A percentile compares a stretch with the other conserved stretches of the same genome.
These are phyloP conservation scores for Melipona bicolor DNA, from an alignment of 2,888 invertebrate species.

Conservation along the genomic window DNA sequence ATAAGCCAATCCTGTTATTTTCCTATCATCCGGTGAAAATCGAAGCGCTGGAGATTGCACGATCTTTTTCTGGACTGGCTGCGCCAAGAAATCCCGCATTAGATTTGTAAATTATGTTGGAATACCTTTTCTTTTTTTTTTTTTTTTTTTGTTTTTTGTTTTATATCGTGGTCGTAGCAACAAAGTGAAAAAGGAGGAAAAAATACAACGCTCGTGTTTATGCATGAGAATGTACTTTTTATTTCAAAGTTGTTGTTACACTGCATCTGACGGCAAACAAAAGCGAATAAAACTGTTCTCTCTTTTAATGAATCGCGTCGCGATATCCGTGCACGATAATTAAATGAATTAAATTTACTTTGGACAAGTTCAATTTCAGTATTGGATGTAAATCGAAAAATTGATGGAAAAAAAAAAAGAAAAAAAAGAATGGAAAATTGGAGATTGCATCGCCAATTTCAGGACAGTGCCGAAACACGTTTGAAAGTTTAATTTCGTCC, in stretches of 20 bases:
- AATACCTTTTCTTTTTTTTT: too few species aligned
- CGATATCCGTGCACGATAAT: not conserved
- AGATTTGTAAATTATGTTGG: conserved; percentile 8
- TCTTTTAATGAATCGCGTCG: not conserved
- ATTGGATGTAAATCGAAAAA: not conserved
- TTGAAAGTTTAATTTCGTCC: not conserved
- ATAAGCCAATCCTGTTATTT: conserved; percentile 67
- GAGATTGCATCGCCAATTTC: not conserved
- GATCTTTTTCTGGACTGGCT: conserved; percentile 45
- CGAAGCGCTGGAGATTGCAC: conserved; percentile 53
- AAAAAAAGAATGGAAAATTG: not conserved
- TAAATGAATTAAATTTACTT: not conserved
- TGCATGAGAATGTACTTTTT: not conserved
- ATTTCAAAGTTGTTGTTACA: not conserved
- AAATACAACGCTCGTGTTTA: not conserved
- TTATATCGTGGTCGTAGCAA: not conserved
- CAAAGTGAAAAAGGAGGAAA: not conserved
- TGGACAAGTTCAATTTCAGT: not conserved
- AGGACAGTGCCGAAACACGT: not conserved
- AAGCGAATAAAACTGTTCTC: not conserved
- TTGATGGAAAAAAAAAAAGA: not conserved
- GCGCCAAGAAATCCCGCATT: not conserved
- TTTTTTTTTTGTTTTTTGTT: too few species aligned
- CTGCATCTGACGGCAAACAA: not conserved
- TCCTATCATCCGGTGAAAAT: conserved; percentile 65